Evolutionary conservation across 2,888 invertebrate species (phyloP), one percentile per base, ranked within the genome.

Genomic region (Philopedon plagiatum): DNA sequence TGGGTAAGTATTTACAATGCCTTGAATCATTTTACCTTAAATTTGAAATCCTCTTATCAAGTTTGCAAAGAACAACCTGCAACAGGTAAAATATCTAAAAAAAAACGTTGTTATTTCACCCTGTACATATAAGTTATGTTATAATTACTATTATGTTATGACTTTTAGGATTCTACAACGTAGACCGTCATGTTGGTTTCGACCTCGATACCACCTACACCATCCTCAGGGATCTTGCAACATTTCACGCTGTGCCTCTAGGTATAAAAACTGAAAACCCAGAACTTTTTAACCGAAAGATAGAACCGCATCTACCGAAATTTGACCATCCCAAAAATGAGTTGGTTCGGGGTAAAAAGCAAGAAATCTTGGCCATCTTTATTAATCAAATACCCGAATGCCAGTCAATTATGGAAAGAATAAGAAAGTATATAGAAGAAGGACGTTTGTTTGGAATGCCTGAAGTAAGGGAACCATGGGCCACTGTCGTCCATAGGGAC

Each of bases 1-100:
- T 80, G 0, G 88, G 76, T 68, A 57, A 49, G 18, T 7, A 8
- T 8, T 11, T 7, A 7, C 11, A 5, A 34, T 11, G 2, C 34
- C n/a, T n/a, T n/a, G n/a, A n/a, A n/a, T n/a, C n/a, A n/a, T n/a
- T n/a, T n/a, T n/a, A n/a, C n/a, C n/a, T n/a, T n/a, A n/a, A n/a
- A n/a, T n/a, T n/a, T n/a, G n/a, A n/a, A n/a, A n/a, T n/a, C n/a
- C n/a, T n/a, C n/a, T n/a, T n/a, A n/a, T n/a, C n/a, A n/a, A n/a
- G n/a, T n/a, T n/a, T n/a, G n/a, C n/a, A n/a, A n/a, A n/a, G n/a
- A n/a, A n/a, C n/a, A n/a, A n/a, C n/a, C n/a, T n/a, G n/a, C n/a
- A n/a, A n/a, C n/a, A n/a, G n/a, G n/a, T n/a, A n/a, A n/a, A n/a
- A n/a, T n/a, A n/a, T n/a, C n/a, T n/a, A n/a, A n/a, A n/a, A n/a